Evolutionary conservation across 2,888 invertebrate species (phyloP).

Genomic region (Periphyllus acericola): DNA sequence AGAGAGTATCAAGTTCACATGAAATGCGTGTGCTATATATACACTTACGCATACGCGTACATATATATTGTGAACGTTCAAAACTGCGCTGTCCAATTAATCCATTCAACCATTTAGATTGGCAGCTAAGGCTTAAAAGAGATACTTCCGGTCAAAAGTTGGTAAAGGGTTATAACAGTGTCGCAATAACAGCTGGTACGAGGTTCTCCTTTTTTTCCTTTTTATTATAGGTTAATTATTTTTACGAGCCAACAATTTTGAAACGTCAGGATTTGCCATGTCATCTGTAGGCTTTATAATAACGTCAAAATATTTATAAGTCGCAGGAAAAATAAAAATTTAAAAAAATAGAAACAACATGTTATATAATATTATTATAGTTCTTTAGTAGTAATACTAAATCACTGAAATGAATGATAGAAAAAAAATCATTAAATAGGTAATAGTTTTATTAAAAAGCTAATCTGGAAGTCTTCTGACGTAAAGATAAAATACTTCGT

Average conservation of each 20-base stretch:
- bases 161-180: background rate
- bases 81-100: background rate
- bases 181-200: background rate
- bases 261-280: background rate
- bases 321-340: background rate
- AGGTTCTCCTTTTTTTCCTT: background rate
- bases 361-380: no score
- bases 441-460: background rate
- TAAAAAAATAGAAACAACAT: background rate
- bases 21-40: background rate
- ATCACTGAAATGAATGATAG: background rate
- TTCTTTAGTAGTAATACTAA: background rate
- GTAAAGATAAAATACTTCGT: background rate
- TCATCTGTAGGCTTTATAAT: background rate
- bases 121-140: background rate
- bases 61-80: background rate
- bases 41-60: background rate
- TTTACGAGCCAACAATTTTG: background rate
- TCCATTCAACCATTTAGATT: background rate
- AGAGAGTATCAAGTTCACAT: background rate
- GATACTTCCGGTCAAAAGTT: background rate
- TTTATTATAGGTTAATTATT: slow-evolving; percentile 1
- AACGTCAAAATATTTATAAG: background rate
- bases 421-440: background rate
- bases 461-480: background rate